Evolutionary conservation across 2,888 invertebrate genomes (phyloP).

Genomic region (Agonopterix subpropinquella): DNA sequence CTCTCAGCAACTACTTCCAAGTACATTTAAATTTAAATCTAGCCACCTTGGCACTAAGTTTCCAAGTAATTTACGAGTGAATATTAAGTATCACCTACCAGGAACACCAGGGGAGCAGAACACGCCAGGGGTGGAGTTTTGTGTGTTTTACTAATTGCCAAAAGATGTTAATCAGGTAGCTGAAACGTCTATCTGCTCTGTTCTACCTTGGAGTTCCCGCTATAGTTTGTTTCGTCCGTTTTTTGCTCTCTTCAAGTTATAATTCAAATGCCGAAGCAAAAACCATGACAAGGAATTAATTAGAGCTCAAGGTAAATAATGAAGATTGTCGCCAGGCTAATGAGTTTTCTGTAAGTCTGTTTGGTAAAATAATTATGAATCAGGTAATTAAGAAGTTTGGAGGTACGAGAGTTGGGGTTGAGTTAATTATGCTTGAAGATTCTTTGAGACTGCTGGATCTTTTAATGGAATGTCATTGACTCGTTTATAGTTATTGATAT

Average conservation of each 20-base stretch:
- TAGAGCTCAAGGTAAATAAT: conserved; percentile 74
- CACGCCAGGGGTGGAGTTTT: conserved; percentile 77
- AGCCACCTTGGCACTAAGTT: conserved; percentile 67
- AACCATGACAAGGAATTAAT: conserved; percentile 77
- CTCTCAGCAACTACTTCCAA: conserved; percentile 42
- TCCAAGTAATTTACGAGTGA: conserved; percentile 72
- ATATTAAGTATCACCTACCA: conserved; percentile 73
- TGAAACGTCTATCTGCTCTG: conserved; percentile 43
- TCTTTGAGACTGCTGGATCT: too few relatives aligned
- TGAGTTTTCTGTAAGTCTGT: conserved; percentile 61
- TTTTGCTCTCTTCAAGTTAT: conserved; percentile 47
- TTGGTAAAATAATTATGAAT: conserved; percentile 58
- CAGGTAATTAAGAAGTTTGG: conserved; percentile 68
- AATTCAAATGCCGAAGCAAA: conserved; percentile 71
- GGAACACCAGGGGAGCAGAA: conserved; percentile 71
- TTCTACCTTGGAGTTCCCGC: conserved; percentile 17
- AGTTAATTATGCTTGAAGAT: conserved; percentile 34
- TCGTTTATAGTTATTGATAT: too few relatives aligned
- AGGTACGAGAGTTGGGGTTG: conserved; percentile 15
- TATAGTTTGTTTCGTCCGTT: conserved; percentile 32
- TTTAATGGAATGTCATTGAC: too few relatives aligned
- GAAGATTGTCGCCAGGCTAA: conserved; percentile 70
- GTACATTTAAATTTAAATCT: conserved; percentile 57
- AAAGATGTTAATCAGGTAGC: conserved; percentile 76
- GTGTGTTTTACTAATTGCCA: conserved; percentile 79